Conservation (phyloP, 2,797 vertebrate species). For the Rhinatrema bivittatum region DNA sequence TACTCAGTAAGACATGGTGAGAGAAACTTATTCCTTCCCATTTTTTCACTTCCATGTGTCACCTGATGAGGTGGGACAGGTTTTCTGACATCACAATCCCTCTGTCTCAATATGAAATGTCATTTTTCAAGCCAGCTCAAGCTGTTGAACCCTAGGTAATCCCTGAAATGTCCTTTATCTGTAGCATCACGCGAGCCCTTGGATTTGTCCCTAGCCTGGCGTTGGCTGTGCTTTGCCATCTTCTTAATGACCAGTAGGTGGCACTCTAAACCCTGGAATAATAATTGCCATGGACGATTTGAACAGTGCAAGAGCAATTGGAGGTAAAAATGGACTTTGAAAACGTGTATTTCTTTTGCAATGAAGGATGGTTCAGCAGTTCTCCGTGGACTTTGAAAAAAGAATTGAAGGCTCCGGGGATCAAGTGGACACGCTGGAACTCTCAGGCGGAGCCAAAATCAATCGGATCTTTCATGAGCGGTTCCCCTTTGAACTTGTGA, state of each 20-base stretch:
- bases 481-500: constrained; percentile 90
- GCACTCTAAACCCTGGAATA: constrained; percentile 2
- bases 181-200: too few species aligned
- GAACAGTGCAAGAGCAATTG: background rate
- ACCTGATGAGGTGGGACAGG: too few species aligned
- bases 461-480: constrained; percentile 87
- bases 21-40: too few species aligned
- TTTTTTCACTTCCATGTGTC: too few species aligned
- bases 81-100: too few species aligned
- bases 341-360: background rate
- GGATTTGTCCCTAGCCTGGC: too few species aligned
- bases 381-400: constrained; percentile 85
- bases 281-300: background rate
- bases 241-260: constrained; percentile 11
- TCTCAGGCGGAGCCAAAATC: constrained; percentile 89
- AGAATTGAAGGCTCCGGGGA: constrained; percentile 84
- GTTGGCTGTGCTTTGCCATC: background rate
- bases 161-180: too few species aligned
- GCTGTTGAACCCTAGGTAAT: too few species aligned
- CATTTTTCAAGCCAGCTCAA: too few species aligned
- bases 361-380: constrained; percentile 82
- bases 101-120: too few species aligned
- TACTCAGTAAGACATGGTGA: too few species aligned
- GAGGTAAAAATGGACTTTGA: too few species aligned
- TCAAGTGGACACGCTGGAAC: constrained; percentile 75